Conservation (phyloP, 2,888 invertebrate species). For the Lochmaea capreae region DNA sequence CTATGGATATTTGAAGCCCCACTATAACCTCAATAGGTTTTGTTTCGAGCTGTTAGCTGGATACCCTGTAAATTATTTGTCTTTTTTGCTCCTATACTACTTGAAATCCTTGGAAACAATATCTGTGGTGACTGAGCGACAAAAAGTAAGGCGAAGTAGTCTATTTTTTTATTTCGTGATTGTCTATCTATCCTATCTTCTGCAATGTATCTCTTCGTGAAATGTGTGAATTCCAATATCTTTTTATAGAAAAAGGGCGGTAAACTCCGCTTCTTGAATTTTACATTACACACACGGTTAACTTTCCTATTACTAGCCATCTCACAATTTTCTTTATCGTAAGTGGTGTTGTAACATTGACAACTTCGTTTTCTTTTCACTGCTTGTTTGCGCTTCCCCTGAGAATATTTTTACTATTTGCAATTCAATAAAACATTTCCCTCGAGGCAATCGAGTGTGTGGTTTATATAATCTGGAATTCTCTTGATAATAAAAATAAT, state of each 20-base stretch:
- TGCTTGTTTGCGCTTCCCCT: slow-evolving; percentile 6
- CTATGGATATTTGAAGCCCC: no score
- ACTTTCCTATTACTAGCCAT: slow-evolving; percentile 5
- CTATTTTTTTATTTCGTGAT: background rate
- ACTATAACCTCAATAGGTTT: no score
- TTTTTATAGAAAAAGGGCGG: slow-evolving; percentile 4
- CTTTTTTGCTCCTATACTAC: no score
- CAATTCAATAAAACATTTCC: no score
- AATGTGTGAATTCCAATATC: background rate
- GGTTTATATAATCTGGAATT: no score
- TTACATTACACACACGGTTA: slow-evolving; percentile 9
- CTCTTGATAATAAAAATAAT: no score
- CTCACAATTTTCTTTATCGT: slow-evolving; percentile 5
- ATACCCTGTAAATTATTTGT: no score
- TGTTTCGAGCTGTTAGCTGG: no score
- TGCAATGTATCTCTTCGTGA: background rate
- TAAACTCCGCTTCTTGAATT: background rate
- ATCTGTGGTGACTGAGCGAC: no score
- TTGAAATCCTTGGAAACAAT: no score
- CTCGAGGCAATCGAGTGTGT: no score
- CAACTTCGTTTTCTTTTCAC: background rate
- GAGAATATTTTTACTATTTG: background rate
- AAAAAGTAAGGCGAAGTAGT: no score
- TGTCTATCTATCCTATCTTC: background rate
- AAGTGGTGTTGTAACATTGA: background rate